Evolutionary conservation across 1,140 invertebrate genomes (phyloP), one percentile per base, ranked within the genome.

Genomic region (Brachionus angularis): DNA sequence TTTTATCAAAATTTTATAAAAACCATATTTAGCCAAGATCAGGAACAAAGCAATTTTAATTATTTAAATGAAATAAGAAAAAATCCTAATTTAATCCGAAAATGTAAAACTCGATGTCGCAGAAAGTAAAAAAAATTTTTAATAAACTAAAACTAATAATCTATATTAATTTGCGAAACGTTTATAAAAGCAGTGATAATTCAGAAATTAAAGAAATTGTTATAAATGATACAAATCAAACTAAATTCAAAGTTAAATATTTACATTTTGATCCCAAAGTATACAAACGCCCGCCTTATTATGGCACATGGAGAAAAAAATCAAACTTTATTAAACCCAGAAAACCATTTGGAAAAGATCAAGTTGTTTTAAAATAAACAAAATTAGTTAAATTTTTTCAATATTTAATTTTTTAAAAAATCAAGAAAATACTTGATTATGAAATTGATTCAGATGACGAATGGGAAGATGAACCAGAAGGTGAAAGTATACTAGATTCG

Each of bases 401-500:
- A 18, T 47, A 18, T 47, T 2, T 47, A 10, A 5, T 47, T 1
- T 18, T 21, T 1, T n/a, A n/a, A n/a, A n/a, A n/a, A n/a, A n/a
- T n/a, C n/a, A n/a, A n/a, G 1, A n/a, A 53, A 23, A 44, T 31
- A 12, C 34, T 71, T 58, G 52, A 55, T 46, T 71, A 71, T 44
- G 49, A 53, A 55, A 23, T 71, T 7, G 70, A 71, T 61, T 71
- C 70, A 12, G 70, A 71, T 55, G 70, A 53, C 25, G 70, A 71
- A 55, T 71, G 70, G 70, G 70, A 71, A 21, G 31, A 71, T 14
- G 70, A 71, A 4, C 50, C 70, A n/a, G 70, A 71, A 16, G 70
- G 49, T 21, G 70, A 55, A 42, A 53, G 34, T 5, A 53, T 55
- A n/a, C 34, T 33, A 7, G 47, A 53, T 44, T 50, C 49, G n/a